Evolutionary conservation across 2,113 vertebrate genomes (phyloP).

Genomic region (Marcusenius ussheri): DNA sequence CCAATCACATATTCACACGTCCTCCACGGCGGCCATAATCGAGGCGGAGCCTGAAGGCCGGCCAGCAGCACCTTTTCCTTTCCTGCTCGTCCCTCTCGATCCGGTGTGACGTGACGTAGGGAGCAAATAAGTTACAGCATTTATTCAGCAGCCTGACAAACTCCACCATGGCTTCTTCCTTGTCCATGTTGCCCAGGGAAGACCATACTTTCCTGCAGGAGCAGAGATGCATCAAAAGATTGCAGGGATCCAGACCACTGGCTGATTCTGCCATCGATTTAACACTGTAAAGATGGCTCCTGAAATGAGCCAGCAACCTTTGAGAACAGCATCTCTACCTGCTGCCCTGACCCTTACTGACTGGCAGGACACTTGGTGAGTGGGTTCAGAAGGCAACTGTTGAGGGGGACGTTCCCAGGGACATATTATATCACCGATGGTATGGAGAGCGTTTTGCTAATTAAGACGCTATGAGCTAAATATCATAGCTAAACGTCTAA

Average conservation of each 20-base stretch:
- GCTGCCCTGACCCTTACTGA: neutral
- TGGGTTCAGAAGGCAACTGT: neutral
- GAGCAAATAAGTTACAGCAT: slow-evolving; percentile 90
- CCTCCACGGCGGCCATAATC: neutral
- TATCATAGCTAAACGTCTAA: neutral
- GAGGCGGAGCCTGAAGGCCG: neutral
- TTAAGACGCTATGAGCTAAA: neutral
- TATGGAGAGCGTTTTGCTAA: neutral
- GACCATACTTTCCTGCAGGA: slow-evolving; percentile 88
- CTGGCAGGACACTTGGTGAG: neutral
- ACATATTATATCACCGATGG: neutral
- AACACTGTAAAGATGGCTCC: neutral
- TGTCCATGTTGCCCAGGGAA: slow-evolving; percentile 79
- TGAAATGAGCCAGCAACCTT: neutral
- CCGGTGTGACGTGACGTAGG: slow-evolving; percentile 87
- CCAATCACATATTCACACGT: neutral
- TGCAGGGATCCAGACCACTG: neutral
- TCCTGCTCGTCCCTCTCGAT: slow-evolving; percentile 96
- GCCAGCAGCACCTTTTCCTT: slow-evolving; percentile 74
- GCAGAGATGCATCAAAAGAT: slow-evolving; percentile 20
- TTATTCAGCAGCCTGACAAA: slow-evolving; percentile 87
- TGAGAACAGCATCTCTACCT: neutral
- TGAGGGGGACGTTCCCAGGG: neutral
- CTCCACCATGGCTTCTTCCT: slow-evolving; percentile 89
- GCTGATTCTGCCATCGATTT: neutral